Evolutionary conservation across 2,888 invertebrate genomes (phyloP).

Genomic region (Lamellibrachia satsuma): DNA sequence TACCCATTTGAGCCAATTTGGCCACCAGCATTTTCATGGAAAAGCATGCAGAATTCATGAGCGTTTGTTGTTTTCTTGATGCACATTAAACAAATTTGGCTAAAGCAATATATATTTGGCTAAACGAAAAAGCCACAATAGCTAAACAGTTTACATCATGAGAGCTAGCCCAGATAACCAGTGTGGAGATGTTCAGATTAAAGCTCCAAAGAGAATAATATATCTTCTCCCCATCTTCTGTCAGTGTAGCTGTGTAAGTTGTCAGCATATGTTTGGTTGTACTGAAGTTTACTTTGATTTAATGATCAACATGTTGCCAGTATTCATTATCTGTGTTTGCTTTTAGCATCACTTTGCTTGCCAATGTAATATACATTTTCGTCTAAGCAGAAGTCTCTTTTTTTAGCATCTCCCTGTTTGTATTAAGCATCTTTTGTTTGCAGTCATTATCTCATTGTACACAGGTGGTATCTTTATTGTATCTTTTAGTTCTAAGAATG

Average conservation of each 20-base stretch:
- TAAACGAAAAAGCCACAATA: no score
- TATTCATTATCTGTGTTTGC: background rate
- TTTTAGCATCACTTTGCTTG: background rate
- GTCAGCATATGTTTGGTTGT: background rate
- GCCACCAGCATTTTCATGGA: no score
- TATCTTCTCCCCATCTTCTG: background rate
- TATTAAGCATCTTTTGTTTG: constrained; percentile 13
- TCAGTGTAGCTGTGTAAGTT: no score
- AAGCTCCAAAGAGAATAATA: background rate
- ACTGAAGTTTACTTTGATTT: background rate
- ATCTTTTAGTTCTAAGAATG: background rate
- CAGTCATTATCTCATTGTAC: background rate
- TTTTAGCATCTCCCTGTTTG: background rate
- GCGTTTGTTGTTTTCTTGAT: no score
- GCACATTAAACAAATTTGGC: no score
- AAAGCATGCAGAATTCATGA: no score
- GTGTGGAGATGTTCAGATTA: no score
- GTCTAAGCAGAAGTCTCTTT: background rate
- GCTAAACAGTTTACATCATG: no score
- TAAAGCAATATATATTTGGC: no score
- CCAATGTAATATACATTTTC: background rate
- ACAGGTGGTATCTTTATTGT: background rate
- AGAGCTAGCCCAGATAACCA: background rate
- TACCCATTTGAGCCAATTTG: no score
- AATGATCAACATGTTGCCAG: background rate